phyloP scores from a whole-genome alignment of 2,797 vertebrate species.

The Spinibarbus caldwelli region DNA sequence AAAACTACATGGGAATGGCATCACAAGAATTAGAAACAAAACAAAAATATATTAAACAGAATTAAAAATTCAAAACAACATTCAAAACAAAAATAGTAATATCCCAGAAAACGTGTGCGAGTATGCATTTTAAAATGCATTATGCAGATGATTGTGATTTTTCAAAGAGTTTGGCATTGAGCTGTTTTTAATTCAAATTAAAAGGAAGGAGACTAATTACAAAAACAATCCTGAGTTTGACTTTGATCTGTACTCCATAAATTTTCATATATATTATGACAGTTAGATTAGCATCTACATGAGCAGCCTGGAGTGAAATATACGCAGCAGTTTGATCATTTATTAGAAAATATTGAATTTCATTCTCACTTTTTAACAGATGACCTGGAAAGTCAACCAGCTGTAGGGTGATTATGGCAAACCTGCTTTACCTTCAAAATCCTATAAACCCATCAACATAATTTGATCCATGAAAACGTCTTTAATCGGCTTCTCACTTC shows the following conservation, averaged over 20 bases:
- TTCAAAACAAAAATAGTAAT: not conserved
- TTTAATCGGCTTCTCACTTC: constrained; percentile 44
- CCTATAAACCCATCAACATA: constrained; percentile 46
- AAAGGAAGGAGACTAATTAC: constrained; percentile 26
- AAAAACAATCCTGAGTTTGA: constrained; percentile 36
- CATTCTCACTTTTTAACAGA: constrained; percentile 8
- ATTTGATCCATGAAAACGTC: constrained; percentile 39
- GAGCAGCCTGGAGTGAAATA: not conserved
- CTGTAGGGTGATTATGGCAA: constrained; percentile 41
- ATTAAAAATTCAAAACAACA: not conserved
- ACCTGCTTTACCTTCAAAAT: constrained; percentile 35
- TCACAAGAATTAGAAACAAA: not conserved
- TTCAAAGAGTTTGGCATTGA: constrained; percentile 32
- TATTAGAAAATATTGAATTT: constrained; percentile 38
- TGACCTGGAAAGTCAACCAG: constrained; percentile 40
- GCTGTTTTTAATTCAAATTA: constrained; percentile 43
- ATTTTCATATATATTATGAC: constrained; percentile 38
- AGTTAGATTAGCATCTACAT: constrained; percentile 30
- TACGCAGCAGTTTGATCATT: constrained; percentile 10
- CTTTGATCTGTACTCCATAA: constrained; percentile 39
- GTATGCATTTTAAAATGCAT: not conserved
- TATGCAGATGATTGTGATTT: not conserved
- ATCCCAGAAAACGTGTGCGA: not conserved
- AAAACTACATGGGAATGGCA: not conserved
- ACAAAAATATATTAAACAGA: not conserved